Conservation (phyloP, 2,888 invertebrate species). For the Spodoptera littoralis region DNA sequence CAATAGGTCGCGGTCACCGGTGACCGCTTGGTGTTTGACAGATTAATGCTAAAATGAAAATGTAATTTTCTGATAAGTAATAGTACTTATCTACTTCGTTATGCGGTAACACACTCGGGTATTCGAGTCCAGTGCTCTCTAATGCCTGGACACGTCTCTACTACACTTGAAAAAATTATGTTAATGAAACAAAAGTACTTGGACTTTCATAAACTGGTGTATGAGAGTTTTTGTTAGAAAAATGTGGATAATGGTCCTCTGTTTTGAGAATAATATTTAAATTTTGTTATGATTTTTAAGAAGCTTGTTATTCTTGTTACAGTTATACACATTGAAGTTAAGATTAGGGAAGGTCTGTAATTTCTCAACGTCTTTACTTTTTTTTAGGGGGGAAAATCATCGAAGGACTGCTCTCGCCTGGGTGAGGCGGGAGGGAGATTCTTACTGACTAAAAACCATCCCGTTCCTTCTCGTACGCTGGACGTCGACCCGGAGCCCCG, state of each 20-base stretch:
- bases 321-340: too few species aligned
- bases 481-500: too few species aligned
- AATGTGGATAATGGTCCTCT: not conserved
- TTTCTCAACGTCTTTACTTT: too few species aligned
- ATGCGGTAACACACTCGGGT: conserved; percentile 24
- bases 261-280: not conserved
- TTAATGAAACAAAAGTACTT: conserved; percentile 27
- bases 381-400: too few species aligned
- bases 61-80: conserved; percentile 8
- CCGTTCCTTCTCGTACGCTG: too few species aligned
- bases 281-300: not conserved
- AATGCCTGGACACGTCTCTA: conserved; percentile 39
- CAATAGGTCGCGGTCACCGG: too few species aligned
- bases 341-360: too few species aligned
- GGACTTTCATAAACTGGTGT: conserved; percentile 2
- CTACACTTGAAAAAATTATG: conserved; percentile 20
- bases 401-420: too few species aligned
- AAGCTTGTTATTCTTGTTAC: too few species aligned
- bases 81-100: conserved; percentile 9
- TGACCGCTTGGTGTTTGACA: too few species aligned
- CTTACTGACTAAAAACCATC: too few species aligned
- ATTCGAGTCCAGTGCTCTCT: conserved; percentile 3
- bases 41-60: conserved; percentile 11
- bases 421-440: too few species aligned
- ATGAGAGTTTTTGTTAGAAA: not conserved